Evolutionary conservation across 2,797 vertebrate genomes (phyloP).

Genomic region (Poecilia velifera): DNA sequence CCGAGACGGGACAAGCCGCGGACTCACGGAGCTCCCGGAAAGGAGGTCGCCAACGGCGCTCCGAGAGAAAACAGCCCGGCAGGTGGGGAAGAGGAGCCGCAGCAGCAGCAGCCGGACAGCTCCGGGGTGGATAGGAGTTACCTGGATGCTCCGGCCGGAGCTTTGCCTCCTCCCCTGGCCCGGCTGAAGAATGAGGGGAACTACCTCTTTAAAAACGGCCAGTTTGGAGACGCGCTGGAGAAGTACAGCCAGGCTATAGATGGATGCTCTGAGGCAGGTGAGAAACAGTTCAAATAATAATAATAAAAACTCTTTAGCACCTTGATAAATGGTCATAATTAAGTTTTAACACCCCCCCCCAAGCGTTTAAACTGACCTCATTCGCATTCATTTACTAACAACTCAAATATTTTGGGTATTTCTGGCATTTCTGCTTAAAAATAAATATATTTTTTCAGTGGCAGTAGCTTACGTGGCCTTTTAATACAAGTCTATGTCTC

Average conservation of each 20-base stretch:
- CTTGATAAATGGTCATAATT: background rate
- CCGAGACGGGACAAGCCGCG: constrained; percentile 50
- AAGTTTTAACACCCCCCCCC: background rate
- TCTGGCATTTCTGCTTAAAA: background rate
- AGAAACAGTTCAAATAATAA: constrained; percentile 26
- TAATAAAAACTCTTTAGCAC: background rate
- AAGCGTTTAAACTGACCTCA: background rate
- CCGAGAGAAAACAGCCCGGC: constrained; percentile 45
- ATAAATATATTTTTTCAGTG: background rate
- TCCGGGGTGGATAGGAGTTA: constrained; percentile 71
- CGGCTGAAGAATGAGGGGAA: constrained; percentile 90
- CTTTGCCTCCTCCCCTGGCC: constrained; percentile 83
- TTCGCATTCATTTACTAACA: background rate
- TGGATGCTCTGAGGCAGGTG: constrained; percentile 82
- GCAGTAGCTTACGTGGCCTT: background rate
- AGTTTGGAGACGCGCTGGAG: constrained; percentile 88
- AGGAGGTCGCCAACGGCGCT: constrained; percentile 67
- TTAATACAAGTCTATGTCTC: background rate
- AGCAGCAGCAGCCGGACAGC: constrained; percentile 4
- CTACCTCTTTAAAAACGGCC: constrained; percentile 89
- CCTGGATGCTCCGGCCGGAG: constrained; percentile 79
- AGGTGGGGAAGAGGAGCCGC: constrained; percentile 30
- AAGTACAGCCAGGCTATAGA: constrained; percentile 90
- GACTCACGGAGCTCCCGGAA: constrained; percentile 30
- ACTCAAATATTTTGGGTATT: background rate